A percentile compares a stretch with the other conserved stretches of the same genome.
Evolutionary conservation across 2,797 vertebrate genomes (phyloP).

Genomic region (Allobates femoralis): DNA sequence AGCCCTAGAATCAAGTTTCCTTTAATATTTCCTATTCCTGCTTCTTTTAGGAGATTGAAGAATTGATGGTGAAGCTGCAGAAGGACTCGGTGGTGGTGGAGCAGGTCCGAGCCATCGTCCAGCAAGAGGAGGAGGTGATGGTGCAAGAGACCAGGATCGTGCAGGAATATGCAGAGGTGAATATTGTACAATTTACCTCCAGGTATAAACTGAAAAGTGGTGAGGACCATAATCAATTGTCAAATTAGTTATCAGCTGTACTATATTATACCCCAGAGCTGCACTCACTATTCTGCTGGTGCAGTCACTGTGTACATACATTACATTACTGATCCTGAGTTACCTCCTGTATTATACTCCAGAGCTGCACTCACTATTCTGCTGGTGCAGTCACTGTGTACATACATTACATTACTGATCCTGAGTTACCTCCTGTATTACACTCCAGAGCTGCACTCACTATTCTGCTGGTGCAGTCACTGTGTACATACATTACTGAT

Average conservation of each 20-base stretch:
- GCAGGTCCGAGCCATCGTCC: slow-evolving; percentile 69
- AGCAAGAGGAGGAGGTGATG: slow-evolving; percentile 71
- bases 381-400: too few species aligned
- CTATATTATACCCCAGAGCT: background rate
- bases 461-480: too few species aligned
- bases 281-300: background rate
- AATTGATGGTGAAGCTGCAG: slow-evolving; percentile 66
- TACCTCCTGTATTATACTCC: background rate
- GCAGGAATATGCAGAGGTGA: slow-evolving; percentile 71
- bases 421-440: too few species aligned
- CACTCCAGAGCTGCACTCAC: too few species aligned
- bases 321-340: accelerated
- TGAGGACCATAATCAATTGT: too few species aligned
- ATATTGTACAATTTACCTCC: background rate
- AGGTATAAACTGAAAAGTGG: background rate
- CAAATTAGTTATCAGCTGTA: too few species aligned
- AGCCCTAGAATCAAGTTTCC: too few species aligned
- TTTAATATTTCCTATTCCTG: background rate
- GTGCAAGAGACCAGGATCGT: slow-evolving; percentile 66
- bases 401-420: too few species aligned
- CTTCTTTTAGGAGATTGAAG: slow-evolving; percentile 68
- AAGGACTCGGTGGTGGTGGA: slow-evolving; percentile 69
- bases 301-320: background rate
- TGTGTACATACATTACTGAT: too few species aligned
- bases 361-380: too few species aligned